A percentile compares a stretch with the other conserved stretches of the same genome.
Evolutionary conservation across 2,113 vertebrate genomes (phyloP).

Genomic region (Falcunculus frontatus): DNA sequence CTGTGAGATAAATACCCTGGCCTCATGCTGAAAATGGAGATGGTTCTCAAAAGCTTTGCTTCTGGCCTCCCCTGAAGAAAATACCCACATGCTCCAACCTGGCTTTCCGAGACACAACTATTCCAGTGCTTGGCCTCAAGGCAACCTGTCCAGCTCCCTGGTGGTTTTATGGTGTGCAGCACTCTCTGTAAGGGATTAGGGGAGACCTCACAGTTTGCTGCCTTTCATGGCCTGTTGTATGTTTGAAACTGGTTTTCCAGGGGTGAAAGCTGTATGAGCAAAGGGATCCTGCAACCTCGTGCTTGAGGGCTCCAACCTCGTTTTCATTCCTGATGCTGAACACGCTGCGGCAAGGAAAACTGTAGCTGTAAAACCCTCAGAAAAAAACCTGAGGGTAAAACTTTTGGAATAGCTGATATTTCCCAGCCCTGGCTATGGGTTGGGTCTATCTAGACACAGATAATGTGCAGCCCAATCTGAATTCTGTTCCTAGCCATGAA

Average conservation of each 20-base stretch:
- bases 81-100: not conserved
- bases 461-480: not conserved
- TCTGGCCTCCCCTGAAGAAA: not conserved
- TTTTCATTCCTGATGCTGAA: not conserved
- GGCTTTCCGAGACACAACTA: not conserved
- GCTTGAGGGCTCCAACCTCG: not conserved
- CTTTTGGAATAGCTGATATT: not conserved
- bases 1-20: not conserved
- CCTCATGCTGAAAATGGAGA: not conserved
- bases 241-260: not conserved
- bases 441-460: not conserved
- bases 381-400: not conserved
- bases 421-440: not conserved
- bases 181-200: not conserved
- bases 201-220: not conserved
- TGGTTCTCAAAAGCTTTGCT: not conserved
- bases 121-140: not conserved
- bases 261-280: not conserved
- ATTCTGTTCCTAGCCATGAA: not conserved
- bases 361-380: not conserved
- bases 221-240: not conserved
- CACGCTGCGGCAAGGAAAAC: fast-evolving
- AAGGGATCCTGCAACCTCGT: not conserved
- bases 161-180: not conserved
- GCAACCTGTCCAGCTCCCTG: not conserved